Evolutionary conservation across 2,113 vertebrate genomes (phyloP).

Genomic region (Pristiophorus japonicus): DNA sequence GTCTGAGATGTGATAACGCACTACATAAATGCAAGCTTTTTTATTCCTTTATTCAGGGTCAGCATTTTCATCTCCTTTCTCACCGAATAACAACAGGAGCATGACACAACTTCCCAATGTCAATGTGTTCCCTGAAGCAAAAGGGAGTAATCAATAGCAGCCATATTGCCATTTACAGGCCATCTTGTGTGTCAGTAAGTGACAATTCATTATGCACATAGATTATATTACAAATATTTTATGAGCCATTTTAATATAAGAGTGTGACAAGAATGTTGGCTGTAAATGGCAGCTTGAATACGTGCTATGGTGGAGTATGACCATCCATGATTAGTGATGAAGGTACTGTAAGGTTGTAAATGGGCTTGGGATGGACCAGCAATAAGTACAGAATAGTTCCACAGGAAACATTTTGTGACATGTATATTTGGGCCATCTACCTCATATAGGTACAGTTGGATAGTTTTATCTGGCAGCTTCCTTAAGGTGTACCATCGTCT

Average conservation of each 20-base stretch:
- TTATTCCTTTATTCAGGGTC: neutral
- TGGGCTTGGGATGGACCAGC: too few relatives aligned
- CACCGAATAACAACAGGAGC: neutral
- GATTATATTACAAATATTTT: too few relatives aligned
- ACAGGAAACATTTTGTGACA: too few relatives aligned
- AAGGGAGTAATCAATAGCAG: too few relatives aligned
- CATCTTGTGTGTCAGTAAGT: too few relatives aligned
- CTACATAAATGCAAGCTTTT: neutral
- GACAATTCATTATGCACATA: too few relatives aligned
- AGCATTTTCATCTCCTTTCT: neutral
- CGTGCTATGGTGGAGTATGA: neutral
- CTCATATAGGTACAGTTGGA: neutral
- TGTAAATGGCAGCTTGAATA: neutral
- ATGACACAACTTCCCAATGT: neutral
- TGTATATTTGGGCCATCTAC: neutral
- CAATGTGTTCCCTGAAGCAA: too few relatives aligned
- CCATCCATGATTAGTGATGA: neutral
- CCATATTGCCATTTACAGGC: too few relatives aligned
- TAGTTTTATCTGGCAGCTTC: neutral
- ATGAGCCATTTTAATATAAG: too few relatives aligned
- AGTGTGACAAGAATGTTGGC: too few relatives aligned
- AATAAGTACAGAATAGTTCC: too few relatives aligned
- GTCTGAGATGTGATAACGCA: neutral
- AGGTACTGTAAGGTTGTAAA: neutral
- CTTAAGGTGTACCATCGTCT: neutral